A percentile compares a stretch with the other conserved stretches of the same genome.
Evolutionary conservation across 1,140 invertebrate species (phyloP).

Genomic region (Aphaenogaster ashmeadi): DNA sequence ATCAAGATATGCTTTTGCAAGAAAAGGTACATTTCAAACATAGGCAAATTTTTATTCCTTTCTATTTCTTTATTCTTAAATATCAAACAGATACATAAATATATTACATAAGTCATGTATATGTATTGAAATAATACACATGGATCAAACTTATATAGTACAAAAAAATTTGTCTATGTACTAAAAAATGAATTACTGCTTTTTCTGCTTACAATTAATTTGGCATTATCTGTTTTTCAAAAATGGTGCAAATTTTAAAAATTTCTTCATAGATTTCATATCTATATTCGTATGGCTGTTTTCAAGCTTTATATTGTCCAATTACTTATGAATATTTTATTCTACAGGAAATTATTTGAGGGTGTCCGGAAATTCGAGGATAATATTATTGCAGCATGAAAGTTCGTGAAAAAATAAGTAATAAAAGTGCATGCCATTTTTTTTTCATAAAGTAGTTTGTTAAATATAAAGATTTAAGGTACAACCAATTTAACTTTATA

Average conservation of each 20-base stretch:
- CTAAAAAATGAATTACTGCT: slow-evolving; percentile 45
- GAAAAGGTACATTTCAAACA: slow-evolving; percentile 17
- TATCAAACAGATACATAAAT: background rate
- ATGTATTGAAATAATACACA: slow-evolving; percentile 1
- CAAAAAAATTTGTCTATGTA: slow-evolving; percentile 25
- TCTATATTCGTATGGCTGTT: background rate
- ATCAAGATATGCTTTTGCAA: slow-evolving; percentile 23
- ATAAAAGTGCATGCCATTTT: no score
- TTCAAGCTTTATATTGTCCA: slow-evolving; percentile 1
- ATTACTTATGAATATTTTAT: slow-evolving; percentile 16
- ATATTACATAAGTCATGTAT: slow-evolving; percentile 3
- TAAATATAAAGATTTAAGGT: no score
- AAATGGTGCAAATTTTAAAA: slow-evolving; percentile 33
- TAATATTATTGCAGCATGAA: no score
- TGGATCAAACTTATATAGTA: slow-evolving; percentile 1
- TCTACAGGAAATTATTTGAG: background rate
- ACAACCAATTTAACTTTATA: no score
- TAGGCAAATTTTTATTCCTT: slow-evolving; percentile 30
- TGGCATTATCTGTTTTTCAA: slow-evolving; percentile 31
- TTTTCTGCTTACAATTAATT: slow-evolving; percentile 48
- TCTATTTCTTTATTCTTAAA: background rate
- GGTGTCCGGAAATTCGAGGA: no score
- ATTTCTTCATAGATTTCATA: background rate
- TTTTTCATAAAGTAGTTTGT: no score
- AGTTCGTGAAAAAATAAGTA: no score